Conservation (phyloP, 2,888 invertebrate genomes). For the Epinotia ramella region DNA sequence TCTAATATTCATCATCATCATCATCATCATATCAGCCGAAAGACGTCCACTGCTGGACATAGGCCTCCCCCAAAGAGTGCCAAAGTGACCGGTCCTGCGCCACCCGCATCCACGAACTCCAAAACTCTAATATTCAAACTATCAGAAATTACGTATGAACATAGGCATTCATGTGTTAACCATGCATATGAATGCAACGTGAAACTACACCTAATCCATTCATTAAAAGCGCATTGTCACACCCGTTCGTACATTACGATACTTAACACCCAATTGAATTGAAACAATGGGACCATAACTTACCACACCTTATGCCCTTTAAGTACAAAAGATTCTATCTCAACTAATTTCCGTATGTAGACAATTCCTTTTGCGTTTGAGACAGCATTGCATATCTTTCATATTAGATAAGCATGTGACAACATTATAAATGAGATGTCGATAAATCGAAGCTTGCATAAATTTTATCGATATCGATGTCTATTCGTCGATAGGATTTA, state of each 20-base stretch:
- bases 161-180: not conserved
- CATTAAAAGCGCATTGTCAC: conserved; percentile 34
- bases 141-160: not conserved
- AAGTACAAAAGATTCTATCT: conserved; percentile 56
- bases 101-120: too few species aligned
- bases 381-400: conserved; percentile 7
- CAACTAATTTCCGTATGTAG: not conserved
- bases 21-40: too few species aligned
- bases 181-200: conserved; percentile 10
- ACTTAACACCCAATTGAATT: conserved; percentile 45
- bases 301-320: conserved; percentile 57
- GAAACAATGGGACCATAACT: conserved; percentile 58
- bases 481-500: conserved; percentile 40
- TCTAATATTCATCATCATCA: too few species aligned
- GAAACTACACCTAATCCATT: not conserved
- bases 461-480: conserved; percentile 44
- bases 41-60: too few species aligned
- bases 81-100: too few species aligned
- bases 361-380: not conserved
- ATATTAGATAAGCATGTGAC: conserved; percentile 50
- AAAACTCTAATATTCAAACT: too few species aligned
- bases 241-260: conserved; percentile 33
- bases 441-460: conserved; percentile 52
- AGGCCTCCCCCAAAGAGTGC: too few species aligned
- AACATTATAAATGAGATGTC: conserved; percentile 62